Percentiles rank a stretch among this genome's conserved stretches.
These are phyloP conservation scores for Chamaetylas fuelleborni DNA, from an alignment of 2,113 vertebrate species.

Conservation along the genomic window DNA sequence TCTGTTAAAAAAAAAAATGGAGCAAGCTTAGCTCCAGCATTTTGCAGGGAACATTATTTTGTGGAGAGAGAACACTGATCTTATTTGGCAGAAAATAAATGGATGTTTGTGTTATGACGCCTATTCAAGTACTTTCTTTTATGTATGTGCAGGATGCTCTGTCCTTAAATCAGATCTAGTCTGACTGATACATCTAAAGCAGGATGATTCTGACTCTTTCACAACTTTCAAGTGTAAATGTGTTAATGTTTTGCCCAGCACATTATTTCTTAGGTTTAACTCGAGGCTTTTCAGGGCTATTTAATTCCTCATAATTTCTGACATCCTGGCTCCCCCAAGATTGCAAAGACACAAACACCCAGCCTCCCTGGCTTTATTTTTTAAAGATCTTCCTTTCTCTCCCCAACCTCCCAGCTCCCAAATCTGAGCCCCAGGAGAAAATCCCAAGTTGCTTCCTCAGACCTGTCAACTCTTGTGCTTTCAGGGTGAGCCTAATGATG, in stretches of 20 bases:
- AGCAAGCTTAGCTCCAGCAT: neutral
- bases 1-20: neutral
- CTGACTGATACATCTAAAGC: constrained; percentile 43
- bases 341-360: neutral
- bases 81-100: constrained; percentile 53
- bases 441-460: constrained; percentile 30
- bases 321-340: neutral
- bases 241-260: constrained; percentile 60
- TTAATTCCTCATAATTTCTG: constrained; percentile 6
- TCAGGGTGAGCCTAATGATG: constrained; percentile 58
- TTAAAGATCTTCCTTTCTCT: neutral
- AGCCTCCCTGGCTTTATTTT: neutral
- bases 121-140: neutral
- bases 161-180: neutral
- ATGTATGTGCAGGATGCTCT: constrained; percentile 22
- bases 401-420: constrained; percentile 12
- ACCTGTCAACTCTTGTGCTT: constrained; percentile 62
- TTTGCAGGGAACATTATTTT: constrained; percentile 5
- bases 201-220: constrained; percentile 24
- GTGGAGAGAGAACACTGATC: constrained; percentile 13
- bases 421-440: constrained; percentile 32
- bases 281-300: neutral
- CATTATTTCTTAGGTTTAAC: constrained; percentile 46
- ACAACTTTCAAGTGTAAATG: constrained; percentile 48
- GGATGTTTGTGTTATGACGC: constrained; percentile 27